Evolutionary conservation across 1,140 invertebrate species (phyloP).

Genomic region (Eciton burchellii): DNA sequence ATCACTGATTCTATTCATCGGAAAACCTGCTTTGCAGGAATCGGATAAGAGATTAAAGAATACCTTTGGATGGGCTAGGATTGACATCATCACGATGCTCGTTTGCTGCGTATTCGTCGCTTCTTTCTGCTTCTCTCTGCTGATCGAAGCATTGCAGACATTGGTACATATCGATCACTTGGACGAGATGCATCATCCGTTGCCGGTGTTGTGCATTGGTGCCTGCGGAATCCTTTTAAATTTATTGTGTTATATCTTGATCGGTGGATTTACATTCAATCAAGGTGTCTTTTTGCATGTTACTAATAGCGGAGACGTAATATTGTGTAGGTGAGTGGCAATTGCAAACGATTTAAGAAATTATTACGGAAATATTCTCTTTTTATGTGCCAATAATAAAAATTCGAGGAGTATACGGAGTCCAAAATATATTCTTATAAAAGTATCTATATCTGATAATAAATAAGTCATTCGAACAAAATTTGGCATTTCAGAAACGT

Average conservation of each 20-base stretch:
- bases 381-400: neutral
- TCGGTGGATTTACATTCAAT: constrained; percentile 92
- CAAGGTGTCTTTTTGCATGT: constrained; percentile 91
- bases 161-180: constrained; percentile 91
- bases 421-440: too few relatives aligned
- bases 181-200: constrained; percentile 90
- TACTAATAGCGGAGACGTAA: constrained; percentile 88
- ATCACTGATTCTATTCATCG: too few relatives aligned
- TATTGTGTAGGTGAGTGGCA: constrained; percentile 85
- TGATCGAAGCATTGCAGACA: constrained; percentile 93
- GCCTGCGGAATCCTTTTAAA: constrained; percentile 89
- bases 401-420: neutral
- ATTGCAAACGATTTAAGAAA: neutral
- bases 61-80: constrained; percentile 96
- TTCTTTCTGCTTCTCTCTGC: constrained; percentile 93
- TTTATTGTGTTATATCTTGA: constrained; percentile 89
- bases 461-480: neutral
- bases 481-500: constrained; percentile 79
- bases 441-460: neutral
- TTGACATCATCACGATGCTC: constrained; percentile 93
- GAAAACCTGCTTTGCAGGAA: constrained; percentile 77
- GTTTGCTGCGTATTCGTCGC: constrained; percentile 93
- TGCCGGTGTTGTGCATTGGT: constrained; percentile 89
- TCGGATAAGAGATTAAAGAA: constrained; percentile 91
- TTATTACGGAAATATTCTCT: neutral